Conservation (phyloP, 2,888 invertebrate genomes). For the Spodoptera littoralis region DNA sequence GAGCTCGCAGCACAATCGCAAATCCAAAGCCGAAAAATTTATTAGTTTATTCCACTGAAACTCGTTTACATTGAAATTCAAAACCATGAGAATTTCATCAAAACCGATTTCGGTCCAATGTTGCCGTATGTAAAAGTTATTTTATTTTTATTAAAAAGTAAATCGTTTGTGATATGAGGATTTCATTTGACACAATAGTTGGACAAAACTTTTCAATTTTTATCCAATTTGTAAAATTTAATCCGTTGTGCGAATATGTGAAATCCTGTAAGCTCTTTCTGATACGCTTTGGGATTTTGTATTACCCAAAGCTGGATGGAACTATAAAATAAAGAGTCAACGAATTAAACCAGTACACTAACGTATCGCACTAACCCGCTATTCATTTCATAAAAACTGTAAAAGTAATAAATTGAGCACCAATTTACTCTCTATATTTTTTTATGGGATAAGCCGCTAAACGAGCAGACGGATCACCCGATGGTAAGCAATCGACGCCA, state of each 20-base stretch:
- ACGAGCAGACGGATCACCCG: too few relatives aligned
- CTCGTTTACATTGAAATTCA: conserved; percentile 22
- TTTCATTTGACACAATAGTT: conserved; percentile 31
- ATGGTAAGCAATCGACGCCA: too few relatives aligned
- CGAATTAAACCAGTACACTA: background rate
- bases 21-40: background rate
- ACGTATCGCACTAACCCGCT: background rate
- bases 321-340: conserved; percentile 6
- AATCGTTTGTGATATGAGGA: conserved; percentile 17
- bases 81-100: conserved; percentile 27
- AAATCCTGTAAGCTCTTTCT: conserved; percentile 20
- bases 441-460: too few relatives aligned
- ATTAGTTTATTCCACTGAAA: conserved; percentile 15
- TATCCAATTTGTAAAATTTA: conserved; percentile 34
- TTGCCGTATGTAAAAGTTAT: too few relatives aligned
- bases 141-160: conserved; percentile 15
- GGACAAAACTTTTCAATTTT: conserved; percentile 14
- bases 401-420: background rate
- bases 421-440: too few relatives aligned
- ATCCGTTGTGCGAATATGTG: conserved; percentile 20
- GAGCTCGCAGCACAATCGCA: too few relatives aligned
- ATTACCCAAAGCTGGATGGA: conserved; percentile 1
- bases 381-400: background rate
- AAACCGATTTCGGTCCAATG: conserved; percentile 13
- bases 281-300: conserved; percentile 5